Evolutionary conservation across 2,888 invertebrate genomes (phyloP), one percentile per base, ranked within the genome.

Genomic region (Crocallis elinguaria): DNA sequence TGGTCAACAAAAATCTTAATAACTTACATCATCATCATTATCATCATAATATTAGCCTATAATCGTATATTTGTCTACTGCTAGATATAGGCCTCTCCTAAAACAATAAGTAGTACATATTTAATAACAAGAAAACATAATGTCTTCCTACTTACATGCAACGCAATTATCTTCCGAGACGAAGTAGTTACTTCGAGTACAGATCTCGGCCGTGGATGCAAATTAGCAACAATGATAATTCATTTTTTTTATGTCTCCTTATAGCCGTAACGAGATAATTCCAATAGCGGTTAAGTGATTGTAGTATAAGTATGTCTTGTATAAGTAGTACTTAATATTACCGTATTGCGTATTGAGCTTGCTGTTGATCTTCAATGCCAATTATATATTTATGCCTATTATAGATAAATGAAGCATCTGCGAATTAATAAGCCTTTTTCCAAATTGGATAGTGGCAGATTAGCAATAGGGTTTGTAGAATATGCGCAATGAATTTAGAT

Each of bases 181-280:
- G 52, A 64, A 50, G 64, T 52, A 51, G 57, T 61, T 60, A 57
- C 54, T 55, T 58, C 41, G 54, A 43, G 55, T 62, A 61, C 59
- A 63, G 64, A 36, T 49, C 14, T 29, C 36, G 30, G 27, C 44
- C 51, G 65, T 70, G 58, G 70, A 82, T 80, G 80, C 79, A 83
- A 84, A 86, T 86, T 82, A 86, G 73, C 69, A 57, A 57, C 65
- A 69, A 83, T 84, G 85, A 86, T 84, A 64, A 66, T 71, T 68
- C 78, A 74, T 56, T 79, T 82, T 78, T 69, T 49, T 67, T 64
- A 60, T 67, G 52, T 64, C 64, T 60, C 58, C 66, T 77, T 75
- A 77, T 73, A 71, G 71, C 58, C 41, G 46, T 67, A 66, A 71
- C 60, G 66, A 66, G 63, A 49, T 61, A 67, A 49, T 57, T 38